phyloP scores from a whole-genome alignment of 2,888 invertebrate species.

The Melolontha melolontha region DNA sequence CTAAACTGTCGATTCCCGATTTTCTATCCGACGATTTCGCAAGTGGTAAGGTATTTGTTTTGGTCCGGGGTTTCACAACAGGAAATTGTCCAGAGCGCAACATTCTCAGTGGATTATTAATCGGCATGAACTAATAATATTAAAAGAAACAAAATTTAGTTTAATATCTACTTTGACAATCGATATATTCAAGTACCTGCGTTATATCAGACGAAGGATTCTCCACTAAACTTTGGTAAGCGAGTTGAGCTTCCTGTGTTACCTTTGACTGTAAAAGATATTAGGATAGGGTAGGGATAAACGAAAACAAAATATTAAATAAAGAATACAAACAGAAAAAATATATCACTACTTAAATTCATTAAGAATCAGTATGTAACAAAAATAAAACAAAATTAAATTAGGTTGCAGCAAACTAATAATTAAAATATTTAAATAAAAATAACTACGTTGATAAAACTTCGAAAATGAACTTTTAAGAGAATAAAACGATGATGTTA shows the following conservation, averaged over 20 bases:
- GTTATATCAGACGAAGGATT: conserved; percentile 63
- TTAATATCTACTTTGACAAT: background rate
- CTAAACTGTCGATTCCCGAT: conserved; percentile 47
- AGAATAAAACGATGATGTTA: background rate
- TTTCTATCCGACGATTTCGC: conserved; percentile 47
- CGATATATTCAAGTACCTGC: conserved; percentile 55
- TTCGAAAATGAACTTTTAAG: background rate
- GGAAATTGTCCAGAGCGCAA: conserved; percentile 71
- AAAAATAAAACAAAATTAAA: conserved; percentile 18
- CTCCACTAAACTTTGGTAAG: conserved; percentile 93
- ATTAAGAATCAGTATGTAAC: conserved; percentile 13
- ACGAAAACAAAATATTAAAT: conserved; percentile 53
- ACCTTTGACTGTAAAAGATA: conserved; percentile 77
- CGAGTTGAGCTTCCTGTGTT: conserved; percentile 90
- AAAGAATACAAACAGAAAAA: conserved; percentile 48
- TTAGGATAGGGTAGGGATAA: conserved; percentile 57
- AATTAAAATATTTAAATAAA: background rate
- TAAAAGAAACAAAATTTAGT: conserved; percentile 1
- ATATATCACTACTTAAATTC: conserved; percentile 19
- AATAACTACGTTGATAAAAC: background rate
- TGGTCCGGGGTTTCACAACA: conserved; percentile 64
- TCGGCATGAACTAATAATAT: conserved; percentile 58
- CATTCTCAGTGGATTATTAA: conserved; percentile 75
- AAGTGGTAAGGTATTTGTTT: conserved; percentile 54
- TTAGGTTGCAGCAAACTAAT: background rate